Evolutionary conservation across 1,140 invertebrate species (phyloP), one percentile per base, ranked within the genome.

Genomic region (Platorchestia sp.): DNA sequence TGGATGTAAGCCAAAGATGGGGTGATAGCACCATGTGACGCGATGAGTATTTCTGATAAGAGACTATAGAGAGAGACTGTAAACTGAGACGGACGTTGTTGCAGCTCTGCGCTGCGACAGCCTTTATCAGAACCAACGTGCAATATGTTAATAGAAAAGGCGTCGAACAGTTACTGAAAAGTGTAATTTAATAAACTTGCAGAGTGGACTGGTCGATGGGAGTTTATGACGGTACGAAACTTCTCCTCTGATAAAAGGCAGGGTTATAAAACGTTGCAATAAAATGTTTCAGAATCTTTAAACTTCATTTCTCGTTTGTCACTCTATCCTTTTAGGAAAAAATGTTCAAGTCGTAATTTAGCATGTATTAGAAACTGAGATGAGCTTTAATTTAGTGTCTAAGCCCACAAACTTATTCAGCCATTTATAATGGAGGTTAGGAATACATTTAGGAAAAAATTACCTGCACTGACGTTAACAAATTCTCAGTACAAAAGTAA

Each of bases 1-100:
- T 93, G 91, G 91, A 93, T 93, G 91, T 93, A 93, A 93, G 91
- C 91, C 91, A 93, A 93, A 93, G 91, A 93, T 93, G 91, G 45
- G 45, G 91, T 47, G 91, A 93, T 93, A 93, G 91, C 45, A n/a
- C 43, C 43, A 93, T 93, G 91, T 93, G 91, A 44, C 91, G 91
- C 45, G 91, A 93, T 93, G 91, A 45, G 91, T 47, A 47, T 93
- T 93, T 93, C 91, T 93, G 91, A 93, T 93, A 93, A 93, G 43
- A 45, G 45, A 47, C 91, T 93, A 45, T 93, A 47, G n/a, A 89
- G 87, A 89, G 87, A 89, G 87, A 89, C 87, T 89, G 91, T 93
- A 93, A 93, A 93, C 91, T 45, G 91, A 93, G 91, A 93, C 7
- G 91, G 45, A 36, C 45, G 40, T 6, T 93, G 91, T 93, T 89